Base-by-base conservation (phyloP, 2,888 invertebrate genomes). In the Nomada hirtipes region DNA sequence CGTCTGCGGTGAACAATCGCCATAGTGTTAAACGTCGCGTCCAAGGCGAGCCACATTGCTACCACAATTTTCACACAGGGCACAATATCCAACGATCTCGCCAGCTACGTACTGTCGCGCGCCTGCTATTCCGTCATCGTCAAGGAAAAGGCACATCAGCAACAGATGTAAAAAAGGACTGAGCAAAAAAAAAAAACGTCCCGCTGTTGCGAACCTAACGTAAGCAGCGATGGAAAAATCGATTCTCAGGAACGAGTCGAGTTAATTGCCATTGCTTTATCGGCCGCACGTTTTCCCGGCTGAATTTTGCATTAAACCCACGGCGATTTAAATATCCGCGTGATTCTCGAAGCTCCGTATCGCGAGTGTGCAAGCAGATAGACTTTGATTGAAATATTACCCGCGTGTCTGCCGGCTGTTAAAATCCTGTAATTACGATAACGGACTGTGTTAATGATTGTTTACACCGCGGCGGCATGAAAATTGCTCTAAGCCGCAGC, bases 381-480 rank as follows among this genome's bases (percentile, higher is more conserved):
- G 81, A 88, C 77, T 88, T 84, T 85, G 87, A 86, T 86, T 87
- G 86, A 87, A 87, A 86, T 86, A 88, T 88, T 86, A 73, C 82
- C 44, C 44, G 68, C 64, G 55, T 50, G 70, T 65, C 60, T 50
- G 47, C 26, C 69, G 69, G 29, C 53, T 36, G 75, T 65, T 80
- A 77, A 81, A 80, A 84, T 86, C 82, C 79, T 76, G 81, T 88
- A 84, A 88, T 87, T 87, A 88, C 88, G 79, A 76, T 79, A 73
- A 77, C 64, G 73, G 82, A 74, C 88, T 88, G 86, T 88, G 86
- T 88, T 88, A 87, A 88, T 86, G 85, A 87, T 87, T 87, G 88
- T 86, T 87, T 82, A 84, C 86, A 70, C 72, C 84, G 77, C 80
- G 57, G 52, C 60, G 65, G 67, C 73, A 52, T 64, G 74, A 68